A percentile compares a stretch with the other conserved stretches of the same genome.
Evolutionary conservation across 2,797 vertebrate genomes (phyloP).

Genomic region (Emys orbicularis): DNA sequence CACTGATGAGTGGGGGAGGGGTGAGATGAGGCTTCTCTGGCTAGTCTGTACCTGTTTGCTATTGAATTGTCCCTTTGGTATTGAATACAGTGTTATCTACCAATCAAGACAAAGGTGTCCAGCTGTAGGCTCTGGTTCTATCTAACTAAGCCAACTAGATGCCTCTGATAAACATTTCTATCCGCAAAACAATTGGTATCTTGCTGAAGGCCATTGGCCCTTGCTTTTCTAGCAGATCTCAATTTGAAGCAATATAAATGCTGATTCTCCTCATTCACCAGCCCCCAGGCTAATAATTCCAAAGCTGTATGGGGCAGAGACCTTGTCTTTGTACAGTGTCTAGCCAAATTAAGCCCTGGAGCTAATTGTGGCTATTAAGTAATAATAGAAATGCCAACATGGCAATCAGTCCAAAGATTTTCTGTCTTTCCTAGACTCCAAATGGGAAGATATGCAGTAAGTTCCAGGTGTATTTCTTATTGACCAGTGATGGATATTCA

Average conservation of each 20-base stretch:
- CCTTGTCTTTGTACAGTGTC: not conserved
- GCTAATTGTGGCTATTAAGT: not conserved
- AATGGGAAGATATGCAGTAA: not conserved
- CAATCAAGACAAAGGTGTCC: not conserved
- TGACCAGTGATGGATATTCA: not conserved
- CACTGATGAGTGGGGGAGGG: not conserved
- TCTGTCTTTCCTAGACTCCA: not conserved
- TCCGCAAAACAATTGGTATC: rapidly evolving
- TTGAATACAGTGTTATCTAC: not conserved
- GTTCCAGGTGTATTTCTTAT: not conserved
- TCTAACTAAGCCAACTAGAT: not conserved
- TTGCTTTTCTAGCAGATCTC: not conserved
- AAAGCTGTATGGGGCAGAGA: not conserved
- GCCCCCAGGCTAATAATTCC: not conserved
- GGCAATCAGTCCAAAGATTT: not conserved
- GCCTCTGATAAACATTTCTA: not conserved
- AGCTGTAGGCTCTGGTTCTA: not conserved
- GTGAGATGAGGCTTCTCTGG: not conserved
- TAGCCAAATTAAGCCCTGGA: not conserved
- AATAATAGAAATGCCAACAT: not conserved
- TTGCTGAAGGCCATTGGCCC: not conserved
- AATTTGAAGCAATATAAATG: not conserved
- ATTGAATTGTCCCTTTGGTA: not conserved
- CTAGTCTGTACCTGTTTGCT: not conserved
- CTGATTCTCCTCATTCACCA: not conserved